Evolutionary conservation across 2,888 invertebrate species (phyloP), one percentile per base, ranked within the genome.

Genomic region (Thereva nobilitata): DNA sequence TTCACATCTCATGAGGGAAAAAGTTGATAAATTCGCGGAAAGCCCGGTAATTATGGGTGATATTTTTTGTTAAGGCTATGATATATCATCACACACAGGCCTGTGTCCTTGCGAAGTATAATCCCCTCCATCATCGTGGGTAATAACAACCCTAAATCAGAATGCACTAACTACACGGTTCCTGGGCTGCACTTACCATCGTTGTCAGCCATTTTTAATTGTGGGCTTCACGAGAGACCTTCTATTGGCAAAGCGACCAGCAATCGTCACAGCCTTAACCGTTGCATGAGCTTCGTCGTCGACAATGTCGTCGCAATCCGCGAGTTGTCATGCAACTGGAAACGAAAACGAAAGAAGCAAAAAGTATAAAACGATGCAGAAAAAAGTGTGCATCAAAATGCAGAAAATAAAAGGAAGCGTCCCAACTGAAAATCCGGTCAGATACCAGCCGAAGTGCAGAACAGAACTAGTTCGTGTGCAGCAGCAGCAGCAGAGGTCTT

Each of bases 21-120:
- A 47, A 37, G 12, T 38, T 59, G 57, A 59, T 59, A 59, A 59
- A 59, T 59, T 45, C 10, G 57, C 37, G 37, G 57, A 59, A 59
- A 59, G 47, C 1, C 23, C 23, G 23, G 47, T 59, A 59, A 59
- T 59, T 59, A 47, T 47, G 47, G 47, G 45, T 38, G 37, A 59
- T 47, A 8, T 50, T 47, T 37, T 37, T 9, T 37, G n/a, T n/a
- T n/a, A 10, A 59, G 57, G 47, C 47, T 37, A 59, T 38, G 47
- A 59, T 59, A 47, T 47, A 41, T 47, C 7, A 38, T 59, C 47
- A 37, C 47, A 37, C 37, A 47, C 12, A 10, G 7, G 5, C 23
- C 23, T 23, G 23, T 23, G 23, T 23, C 23, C 23, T 23, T 23
- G 23, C 23, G 23, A 23, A 2, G 23, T 23, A 23, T 23, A 2